phyloP scores from a whole-genome alignment of 2,797 vertebrate species.

The Smutsia temminckii region DNA sequence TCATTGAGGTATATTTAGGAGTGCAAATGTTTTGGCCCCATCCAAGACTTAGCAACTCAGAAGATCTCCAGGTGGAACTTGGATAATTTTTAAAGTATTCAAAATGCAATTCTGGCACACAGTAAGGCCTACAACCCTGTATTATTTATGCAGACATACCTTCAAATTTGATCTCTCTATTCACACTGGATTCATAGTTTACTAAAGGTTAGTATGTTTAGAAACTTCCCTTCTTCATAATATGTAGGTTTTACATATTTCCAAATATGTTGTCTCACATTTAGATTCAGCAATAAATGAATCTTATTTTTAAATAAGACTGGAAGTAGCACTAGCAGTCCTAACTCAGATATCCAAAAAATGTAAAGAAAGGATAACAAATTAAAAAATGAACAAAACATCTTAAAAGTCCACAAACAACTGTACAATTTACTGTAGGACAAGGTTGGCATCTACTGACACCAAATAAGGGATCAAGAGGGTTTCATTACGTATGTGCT shows the following conservation, averaged over 20 bases:
- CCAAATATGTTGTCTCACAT: not conserved
- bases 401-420: constrained; percentile 39
- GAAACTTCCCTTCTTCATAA: not conserved
- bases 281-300: not conserved
- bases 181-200: not conserved
- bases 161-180: not conserved
- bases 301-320: not conserved
- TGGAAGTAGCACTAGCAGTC: not conserved
- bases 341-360: not conserved
- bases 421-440: not conserved
- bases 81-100: not conserved
- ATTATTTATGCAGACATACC: not conserved
- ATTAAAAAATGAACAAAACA: not conserved
- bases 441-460: not conserved
- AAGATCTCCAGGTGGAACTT: not conserved
- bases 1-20: not conserved
- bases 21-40: not conserved
- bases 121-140: not conserved
- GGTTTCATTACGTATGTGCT: constrained; percentile 44
- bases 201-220: not conserved
- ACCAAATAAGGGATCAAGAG: not conserved
- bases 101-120: not conserved
- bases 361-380: not conserved
- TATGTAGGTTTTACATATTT: not conserved
- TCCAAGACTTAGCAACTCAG: not conserved